Evolutionary conservation across 2,888 invertebrate genomes (phyloP), one percentile per base, ranked within the genome.

Genomic region (Athrips mouffetella): DNA sequence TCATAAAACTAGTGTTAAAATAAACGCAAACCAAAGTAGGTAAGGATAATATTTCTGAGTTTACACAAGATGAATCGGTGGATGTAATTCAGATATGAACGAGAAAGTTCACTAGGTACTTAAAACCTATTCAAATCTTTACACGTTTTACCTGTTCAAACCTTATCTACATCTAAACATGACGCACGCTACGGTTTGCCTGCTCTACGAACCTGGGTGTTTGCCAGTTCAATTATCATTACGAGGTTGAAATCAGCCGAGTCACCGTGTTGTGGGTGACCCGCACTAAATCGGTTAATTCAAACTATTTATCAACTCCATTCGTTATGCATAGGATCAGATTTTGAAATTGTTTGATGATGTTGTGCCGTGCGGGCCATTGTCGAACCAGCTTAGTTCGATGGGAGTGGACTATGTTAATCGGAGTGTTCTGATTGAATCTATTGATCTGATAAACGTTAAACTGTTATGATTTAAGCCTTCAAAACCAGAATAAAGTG

Each of bases 261-360:
- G 80, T 88, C 88, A 88, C 80, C 72, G 63, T 84, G 78, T 74
- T 80, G 76, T 82, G 85, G 84, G 85, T 87, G 88, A 88, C 88
- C 88, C 88, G 88, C 84, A 87, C 87, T 87, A 86, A 86, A 88
- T 88, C 87, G 87, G 88, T 88, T 85, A 87, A 87, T 88, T 87
- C 84, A 80, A 85, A 86, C 84, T 85, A 86, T 87, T 88, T 88
- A 87, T 88, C 86, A 81, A 83, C 77, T 78, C 78, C 72, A 84
- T 84, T 84, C 84, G 84, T 83, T 85, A 87, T 84, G 87, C 85
- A 83, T 85, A 82, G 80, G 82, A 84, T 84, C 83, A 78, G 83
- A 87, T 85, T 85, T 82, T 76, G 81, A 82, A 81, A 84, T 81
- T 84, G 83, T 86, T 85, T 85, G 84, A 85, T 83, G 78, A 78